Base-by-base conservation (phyloP, 37 sponge, comb jelly and placozoan genomes). In the Halichondria panicea region DNA sequence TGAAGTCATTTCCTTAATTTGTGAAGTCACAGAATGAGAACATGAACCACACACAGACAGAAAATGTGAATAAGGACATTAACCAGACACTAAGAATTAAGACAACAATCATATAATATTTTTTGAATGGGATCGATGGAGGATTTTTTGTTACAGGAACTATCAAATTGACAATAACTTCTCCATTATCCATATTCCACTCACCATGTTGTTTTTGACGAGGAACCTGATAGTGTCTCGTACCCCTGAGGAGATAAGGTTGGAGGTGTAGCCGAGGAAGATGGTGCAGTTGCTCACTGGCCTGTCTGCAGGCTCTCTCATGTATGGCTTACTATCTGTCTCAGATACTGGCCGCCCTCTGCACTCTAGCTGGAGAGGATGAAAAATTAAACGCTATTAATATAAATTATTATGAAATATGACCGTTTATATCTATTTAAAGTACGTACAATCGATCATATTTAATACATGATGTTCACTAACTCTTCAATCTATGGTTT, bases 201-300 rank as follows among this genome's bases (percentile, higher is more conserved):
- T 69, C 33, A 96, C 99, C 92, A 98, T 85, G 68, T 93, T 95
- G 60, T 98, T 67, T 71, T 98, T 48, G 19, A 84, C 94, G 39
- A 98, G 86, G 72, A 83, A 98, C 41, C 94, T 67, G 15, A 98
- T 57, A 0, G 85, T 80, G 18, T 98, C 96, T 44, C 99, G 78
- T 24, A 87, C 62, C 0, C 99, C 99, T 57, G 87, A 90, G 0
- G 96, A 92, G 8, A 98, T 98, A 66, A 95, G 59, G 63, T 98
- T 98, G 62, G 94, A 92, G 0, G 99, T 98, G 59, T 90, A 98
- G 53, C 99, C 99, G n/a, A 98, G 89, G 57, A 98, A 98, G 3
- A 98, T 85, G 27, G 99, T 95, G 62, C 99, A 98, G 84, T 93
- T 95, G 0, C 87, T 83, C 3, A 87, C 55, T 0, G 85, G 81